Percentiles rank a stretch among this genome's conserved stretches.
phyloP scores from a whole-genome alignment of 37 sponge, comb jelly and placozoan genomes.

The Eunapius fragilis region DNA sequence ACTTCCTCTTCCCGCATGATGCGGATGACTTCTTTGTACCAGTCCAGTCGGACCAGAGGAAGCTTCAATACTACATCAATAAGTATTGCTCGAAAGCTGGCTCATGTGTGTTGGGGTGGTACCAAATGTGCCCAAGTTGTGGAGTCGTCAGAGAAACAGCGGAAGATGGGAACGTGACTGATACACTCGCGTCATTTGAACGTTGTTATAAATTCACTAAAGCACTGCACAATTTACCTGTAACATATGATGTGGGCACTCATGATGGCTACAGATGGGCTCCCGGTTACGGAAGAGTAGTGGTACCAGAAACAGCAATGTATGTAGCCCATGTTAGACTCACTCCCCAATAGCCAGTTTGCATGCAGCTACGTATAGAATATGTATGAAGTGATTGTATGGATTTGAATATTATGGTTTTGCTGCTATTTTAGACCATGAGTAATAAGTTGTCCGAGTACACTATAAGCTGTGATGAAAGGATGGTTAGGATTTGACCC shows the following conservation, averaged over 20 bases:
- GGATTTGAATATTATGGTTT: too few relatives aligned
- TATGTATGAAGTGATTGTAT: too few relatives aligned
- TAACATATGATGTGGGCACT: constrained; percentile 3
- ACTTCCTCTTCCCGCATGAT: constrained; percentile 25
- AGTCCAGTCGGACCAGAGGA: constrained; percentile 14
- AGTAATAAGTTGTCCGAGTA: too few relatives aligned
- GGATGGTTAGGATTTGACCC: too few relatives aligned
- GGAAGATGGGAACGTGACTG: constrained; percentile 28
- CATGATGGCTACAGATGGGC: neutral
- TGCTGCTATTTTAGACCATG: too few relatives aligned
- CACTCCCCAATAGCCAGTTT: too few relatives aligned
- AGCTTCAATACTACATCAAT: constrained; percentile 34
- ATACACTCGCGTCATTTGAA: neutral
- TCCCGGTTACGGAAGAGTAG: neutral
- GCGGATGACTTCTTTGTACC: constrained; percentile 55
- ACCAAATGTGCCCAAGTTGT: constrained; percentile 38
- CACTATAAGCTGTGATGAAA: too few relatives aligned
- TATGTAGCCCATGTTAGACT: constrained; percentile 30
- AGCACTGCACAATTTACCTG: neutral
- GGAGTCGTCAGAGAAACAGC: neutral
- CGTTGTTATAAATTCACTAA: neutral
- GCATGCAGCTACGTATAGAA: too few relatives aligned
- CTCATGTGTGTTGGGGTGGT: constrained; percentile 25
- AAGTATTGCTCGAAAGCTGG: constrained; percentile 17
- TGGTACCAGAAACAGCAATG: neutral